Percentiles rank a stretch among this genome's conserved stretches.
Conservation (phyloP, 2,888 invertebrate genomes). For the Orthosia gothica region DNA sequence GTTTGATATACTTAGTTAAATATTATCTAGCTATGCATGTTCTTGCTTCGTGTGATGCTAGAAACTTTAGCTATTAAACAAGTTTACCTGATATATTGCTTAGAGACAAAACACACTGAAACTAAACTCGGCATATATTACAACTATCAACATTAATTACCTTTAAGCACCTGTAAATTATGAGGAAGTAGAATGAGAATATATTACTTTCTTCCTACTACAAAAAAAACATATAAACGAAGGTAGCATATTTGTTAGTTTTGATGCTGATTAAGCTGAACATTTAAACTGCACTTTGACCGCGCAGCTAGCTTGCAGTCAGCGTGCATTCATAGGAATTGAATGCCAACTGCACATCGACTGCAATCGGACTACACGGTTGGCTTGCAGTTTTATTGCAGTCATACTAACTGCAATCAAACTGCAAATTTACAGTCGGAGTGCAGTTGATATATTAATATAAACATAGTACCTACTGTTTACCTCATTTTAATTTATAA, state of each 20-base stretch:
- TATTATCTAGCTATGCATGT: neutral
- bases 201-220: too few relatives aligned
- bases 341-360: too few relatives aligned
- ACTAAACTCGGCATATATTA: conserved; percentile 5
- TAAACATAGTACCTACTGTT: neutral
- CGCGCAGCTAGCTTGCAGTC: neutral
- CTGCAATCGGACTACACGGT: too few relatives aligned
- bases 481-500: neutral
- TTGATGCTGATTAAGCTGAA: neutral
- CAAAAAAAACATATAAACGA: too few relatives aligned
- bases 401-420: too few relatives aligned
- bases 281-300: too few relatives aligned
- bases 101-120: neutral
- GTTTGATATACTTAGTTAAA: too few relatives aligned
- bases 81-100: conserved; percentile 1
- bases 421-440: too few relatives aligned
- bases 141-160: neutral
- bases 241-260: neutral
- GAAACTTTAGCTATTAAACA: conserved; percentile 1
- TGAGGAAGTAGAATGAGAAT: too few relatives aligned
- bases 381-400: too few relatives aligned
- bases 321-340: too few relatives aligned
- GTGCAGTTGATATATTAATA: neutral
- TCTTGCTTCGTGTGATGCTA: neutral
- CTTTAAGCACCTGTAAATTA: too few relatives aligned